A percentile compares a stretch with the other conserved stretches of the same genome.
Conservation (phyloP, 1,140 invertebrate species). For the Zaprionus inermis region DNA sequence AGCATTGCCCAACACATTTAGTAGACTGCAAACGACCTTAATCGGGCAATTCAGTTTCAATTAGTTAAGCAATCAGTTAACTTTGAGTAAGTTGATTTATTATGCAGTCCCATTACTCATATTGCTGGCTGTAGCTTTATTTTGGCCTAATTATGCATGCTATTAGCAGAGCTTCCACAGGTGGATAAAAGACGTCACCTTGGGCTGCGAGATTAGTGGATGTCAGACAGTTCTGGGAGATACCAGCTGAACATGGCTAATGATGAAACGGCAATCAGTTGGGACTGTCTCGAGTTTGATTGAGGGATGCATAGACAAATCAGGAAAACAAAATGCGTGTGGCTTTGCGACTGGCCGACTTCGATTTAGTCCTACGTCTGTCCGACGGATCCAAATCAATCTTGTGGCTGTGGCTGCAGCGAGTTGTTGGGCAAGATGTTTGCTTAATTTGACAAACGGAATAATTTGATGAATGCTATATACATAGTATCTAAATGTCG, state of each 20-base stretch:
- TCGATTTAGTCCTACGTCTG: conserved; percentile 16
- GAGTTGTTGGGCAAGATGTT: conserved; percentile 59
- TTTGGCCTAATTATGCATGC: conserved; percentile 24
- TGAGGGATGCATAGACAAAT: conserved; percentile 41
- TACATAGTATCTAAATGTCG: conserved; percentile 65
- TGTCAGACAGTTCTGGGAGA: neutral
- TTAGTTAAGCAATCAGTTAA: conserved; percentile 2
- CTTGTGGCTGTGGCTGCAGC: conserved; percentile 39
- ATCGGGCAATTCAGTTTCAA: neutral
- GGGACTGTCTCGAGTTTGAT: conserved; percentile 35
- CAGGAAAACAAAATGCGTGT: conserved; percentile 53
- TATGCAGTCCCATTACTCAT: neutral
- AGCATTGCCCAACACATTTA: no score
- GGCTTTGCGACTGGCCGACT: conserved; percentile 28
- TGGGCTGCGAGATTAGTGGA: neutral
- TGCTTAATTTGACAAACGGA: conserved; percentile 82
- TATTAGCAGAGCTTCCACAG: neutral
- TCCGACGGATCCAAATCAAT: conserved; percentile 70
- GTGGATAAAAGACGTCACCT: conserved; percentile 4
- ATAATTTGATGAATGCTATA: conserved; percentile 72
- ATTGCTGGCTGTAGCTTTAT: no score
- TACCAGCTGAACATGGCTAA: conserved; percentile 20
- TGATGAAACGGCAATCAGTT: conserved; percentile 54
- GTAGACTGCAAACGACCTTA: neutral
- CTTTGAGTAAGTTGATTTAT: neutral